A percentile compares a stretch with the other conserved stretches of the same genome.
Evolutionary conservation across 2,888 invertebrate genomes (phyloP).

Genomic region (Ganaspis brasiliensis): DNA sequence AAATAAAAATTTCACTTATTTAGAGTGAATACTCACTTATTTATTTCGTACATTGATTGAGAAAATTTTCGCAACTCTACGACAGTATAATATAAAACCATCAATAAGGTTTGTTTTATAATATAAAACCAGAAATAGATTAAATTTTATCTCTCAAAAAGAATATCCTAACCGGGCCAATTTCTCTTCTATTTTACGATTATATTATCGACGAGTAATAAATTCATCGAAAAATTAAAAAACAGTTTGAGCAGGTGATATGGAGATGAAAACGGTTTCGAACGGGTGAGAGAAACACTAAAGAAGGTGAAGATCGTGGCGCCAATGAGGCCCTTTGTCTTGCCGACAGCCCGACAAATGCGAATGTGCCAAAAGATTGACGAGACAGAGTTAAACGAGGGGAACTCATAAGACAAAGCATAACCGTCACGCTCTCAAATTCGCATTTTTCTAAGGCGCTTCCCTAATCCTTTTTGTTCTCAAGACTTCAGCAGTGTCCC

Average conservation of each 20-base stretch:
- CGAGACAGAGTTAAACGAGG: slow-evolving; percentile 9
- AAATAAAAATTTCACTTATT: no score
- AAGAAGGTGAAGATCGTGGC: slow-evolving; percentile 58
- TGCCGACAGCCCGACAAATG: slow-evolving; percentile 55
- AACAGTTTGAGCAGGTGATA: background rate
- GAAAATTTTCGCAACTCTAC: no score
- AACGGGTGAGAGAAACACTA: background rate
- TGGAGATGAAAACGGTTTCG: slow-evolving; percentile 3
- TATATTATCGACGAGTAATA: background rate
- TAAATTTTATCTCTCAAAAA: no score
- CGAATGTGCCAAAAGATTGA: slow-evolving; percentile 42
- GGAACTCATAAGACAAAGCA: slow-evolving; percentile 30
- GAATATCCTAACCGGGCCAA: no score
- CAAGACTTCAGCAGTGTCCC: background rate
- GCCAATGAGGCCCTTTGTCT: slow-evolving; percentile 61
- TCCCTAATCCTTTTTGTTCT: slow-evolving; percentile 13
- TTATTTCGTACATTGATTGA: no score
- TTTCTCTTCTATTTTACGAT: background rate
- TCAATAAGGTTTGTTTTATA: no score
- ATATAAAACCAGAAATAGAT: no score
- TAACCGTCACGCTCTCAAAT: slow-evolving; percentile 19
- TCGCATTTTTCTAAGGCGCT: slow-evolving; percentile 8
- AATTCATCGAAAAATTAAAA: background rate
- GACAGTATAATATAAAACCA: no score
- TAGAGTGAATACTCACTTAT: no score